Base-by-base conservation (phyloP, 1,140 invertebrate species). In the Amyelois transitella region DNA sequence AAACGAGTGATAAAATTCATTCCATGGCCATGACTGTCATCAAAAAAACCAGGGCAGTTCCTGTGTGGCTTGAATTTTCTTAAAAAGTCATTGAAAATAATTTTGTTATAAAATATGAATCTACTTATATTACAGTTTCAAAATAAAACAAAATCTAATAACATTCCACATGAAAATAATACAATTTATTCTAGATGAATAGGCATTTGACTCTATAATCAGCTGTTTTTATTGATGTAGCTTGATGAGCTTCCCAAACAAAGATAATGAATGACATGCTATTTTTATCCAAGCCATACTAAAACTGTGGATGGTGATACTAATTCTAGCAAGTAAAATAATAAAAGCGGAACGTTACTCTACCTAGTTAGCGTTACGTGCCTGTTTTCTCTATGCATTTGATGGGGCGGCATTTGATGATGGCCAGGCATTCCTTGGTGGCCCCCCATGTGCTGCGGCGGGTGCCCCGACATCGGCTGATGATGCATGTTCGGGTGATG, bases 401-500 rank as follows among this genome's bases (percentile, higher is more conserved):
- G 81, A 72, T 85, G 84, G 57, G 84, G 81, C 68, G 81, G 79
- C 82, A 87, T 80, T 58, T 85, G 81, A 49, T 87, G 84, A 53
- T 85, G 84, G 5, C 62, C 69, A 55, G 84, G 77, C 79, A 85
- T 80, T n/a, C 69, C 77, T 58, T 87, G 84, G 62, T 87, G 84
- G 44, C 71, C 76, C 38, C 71, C 69, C 62, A 84, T 60, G 67
- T 87, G 84, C 68, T 87, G 84, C 55, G 81, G 76, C 58, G 83
- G 83, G 71, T 85, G 84, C 60, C 81, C 81, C 32, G 84, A 87
- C 75, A 87, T 87, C 68, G 81, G 72, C 76, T 85, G 84, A 81
- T 87, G 84, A 84, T 87, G 84, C 81, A 87, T 87, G 74, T 87
- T 87, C 76, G 84, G 84, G 75, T 87, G 84, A 84, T 87, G 84